Conservation (phyloP, 1,140 invertebrate genomes). For the Drosophila serrata region DNA sequence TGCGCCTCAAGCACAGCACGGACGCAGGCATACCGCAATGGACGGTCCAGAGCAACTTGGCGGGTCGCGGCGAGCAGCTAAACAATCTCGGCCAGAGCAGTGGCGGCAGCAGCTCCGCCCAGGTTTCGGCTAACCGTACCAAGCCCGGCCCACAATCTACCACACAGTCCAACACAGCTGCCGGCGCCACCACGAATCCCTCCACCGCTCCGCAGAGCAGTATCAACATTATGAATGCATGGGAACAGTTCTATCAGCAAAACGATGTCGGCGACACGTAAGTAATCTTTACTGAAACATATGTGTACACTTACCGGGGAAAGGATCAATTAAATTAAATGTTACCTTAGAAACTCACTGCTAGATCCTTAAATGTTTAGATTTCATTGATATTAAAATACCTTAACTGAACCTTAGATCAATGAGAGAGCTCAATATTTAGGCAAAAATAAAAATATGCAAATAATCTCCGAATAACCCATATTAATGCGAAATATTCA, state of each 20-base stretch:
- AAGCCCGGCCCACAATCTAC: slow-evolving; percentile 27
- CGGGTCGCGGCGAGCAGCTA: slow-evolving; percentile 48
- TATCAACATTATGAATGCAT: slow-evolving; percentile 79
- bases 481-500: slow-evolving; percentile 6
- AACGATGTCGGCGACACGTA: slow-evolving; percentile 91
- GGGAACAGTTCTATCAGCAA: slow-evolving; percentile 88
- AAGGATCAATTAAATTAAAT: not conserved
- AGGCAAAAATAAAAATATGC: not conserved
- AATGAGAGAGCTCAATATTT: slow-evolving; percentile 1
- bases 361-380: not conserved
- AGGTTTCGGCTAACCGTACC: slow-evolving; percentile 22
- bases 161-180: slow-evolving; percentile 27
- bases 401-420: not conserved
- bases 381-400: not conserved
- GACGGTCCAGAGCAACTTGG: slow-evolving; percentile 61
- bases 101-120: slow-evolving; percentile 4
- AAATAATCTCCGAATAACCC: slow-evolving; percentile 16
- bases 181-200: slow-evolving; percentile 35
- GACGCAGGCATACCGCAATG: slow-evolving; percentile 69
- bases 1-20: slow-evolving; percentile 64
- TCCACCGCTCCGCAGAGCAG: slow-evolving; percentile 33
- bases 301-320: not conserved
- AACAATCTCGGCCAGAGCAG: slow-evolving; percentile 63
- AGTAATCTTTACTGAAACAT: slow-evolving; percentile 20
- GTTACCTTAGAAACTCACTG: not conserved